phyloP scores from a whole-genome alignment of 2,797 vertebrate species.

The Huso huso region DNA sequence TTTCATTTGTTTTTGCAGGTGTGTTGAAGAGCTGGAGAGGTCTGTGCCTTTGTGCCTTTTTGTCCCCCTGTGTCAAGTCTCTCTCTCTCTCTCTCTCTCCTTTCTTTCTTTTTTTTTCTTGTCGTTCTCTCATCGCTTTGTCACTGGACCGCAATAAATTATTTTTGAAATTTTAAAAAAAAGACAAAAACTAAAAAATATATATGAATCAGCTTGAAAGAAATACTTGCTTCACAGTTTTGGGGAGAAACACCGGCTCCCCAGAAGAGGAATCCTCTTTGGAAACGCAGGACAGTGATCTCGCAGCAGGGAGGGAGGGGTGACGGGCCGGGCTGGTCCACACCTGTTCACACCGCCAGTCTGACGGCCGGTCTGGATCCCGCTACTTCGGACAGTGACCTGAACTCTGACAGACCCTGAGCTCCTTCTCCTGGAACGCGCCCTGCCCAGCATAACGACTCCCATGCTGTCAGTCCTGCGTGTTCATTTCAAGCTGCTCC shows the following conservation, averaged over 20 bases:
- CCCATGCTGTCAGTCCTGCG: too few relatives aligned
- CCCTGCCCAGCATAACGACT: too few relatives aligned
- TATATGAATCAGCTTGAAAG: constrained; percentile 14
- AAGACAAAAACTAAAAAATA: not conserved
- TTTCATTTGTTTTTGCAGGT: constrained; percentile 41
- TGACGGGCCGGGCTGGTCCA: not conserved
- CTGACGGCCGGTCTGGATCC: not conserved
- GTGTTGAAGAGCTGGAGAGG: constrained; percentile 47
- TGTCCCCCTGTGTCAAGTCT: constrained; percentile 22
- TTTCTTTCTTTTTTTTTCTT: not conserved
- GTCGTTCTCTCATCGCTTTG: not conserved
- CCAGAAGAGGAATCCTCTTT: too few relatives aligned
- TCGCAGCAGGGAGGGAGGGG: not conserved
- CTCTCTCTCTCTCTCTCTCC: not conserved
- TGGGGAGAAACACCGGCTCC: too few relatives aligned
- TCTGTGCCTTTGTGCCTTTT: constrained; percentile 35
- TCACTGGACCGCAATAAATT: not conserved
- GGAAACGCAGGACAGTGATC: not conserved
- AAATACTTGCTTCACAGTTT: too few relatives aligned
- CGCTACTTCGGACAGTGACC: not conserved
- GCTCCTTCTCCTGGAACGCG: too few relatives aligned
- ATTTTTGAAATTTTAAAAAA: not conserved
- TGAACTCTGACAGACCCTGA: too few relatives aligned
- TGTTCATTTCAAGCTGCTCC: too few relatives aligned
- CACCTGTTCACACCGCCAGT: not conserved